Evolutionary conservation across 2,113 vertebrate species (phyloP).

Genomic region (Heteronetta atricapilla): DNA sequence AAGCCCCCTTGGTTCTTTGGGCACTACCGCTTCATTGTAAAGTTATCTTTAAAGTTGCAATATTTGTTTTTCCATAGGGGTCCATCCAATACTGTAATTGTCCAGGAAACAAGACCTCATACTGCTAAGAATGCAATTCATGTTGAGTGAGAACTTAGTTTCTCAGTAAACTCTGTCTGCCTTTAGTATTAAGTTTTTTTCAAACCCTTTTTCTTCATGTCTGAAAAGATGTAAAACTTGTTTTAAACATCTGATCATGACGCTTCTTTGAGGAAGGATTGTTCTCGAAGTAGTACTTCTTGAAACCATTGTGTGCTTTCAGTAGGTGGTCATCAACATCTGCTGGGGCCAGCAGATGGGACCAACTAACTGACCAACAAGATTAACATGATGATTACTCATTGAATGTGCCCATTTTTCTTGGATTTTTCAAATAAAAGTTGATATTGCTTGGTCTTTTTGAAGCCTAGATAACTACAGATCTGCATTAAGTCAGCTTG

Average conservation of each 20-base stretch:
- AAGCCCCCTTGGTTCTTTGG: not conserved
- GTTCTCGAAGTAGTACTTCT: not conserved
- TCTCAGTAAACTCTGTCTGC: not conserved
- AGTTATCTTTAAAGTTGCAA: not conserved
- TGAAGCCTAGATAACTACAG: not conserved
- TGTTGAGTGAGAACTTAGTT: not conserved
- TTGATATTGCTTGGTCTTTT: not conserved
- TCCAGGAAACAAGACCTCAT: not conserved
- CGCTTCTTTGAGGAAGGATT: not conserved
- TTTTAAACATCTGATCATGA: not conserved
- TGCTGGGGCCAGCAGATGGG: not conserved
- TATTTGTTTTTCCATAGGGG: not conserved
- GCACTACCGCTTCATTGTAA: not conserved
- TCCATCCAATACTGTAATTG: not conserved
- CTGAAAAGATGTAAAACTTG: not conserved
- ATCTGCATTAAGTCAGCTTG: not conserved
- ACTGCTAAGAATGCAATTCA: not conserved
- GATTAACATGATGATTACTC: not conserved
- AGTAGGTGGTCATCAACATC: not conserved
- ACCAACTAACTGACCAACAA: not conserved
- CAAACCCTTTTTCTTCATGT: not conserved
- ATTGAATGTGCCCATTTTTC: not conserved
- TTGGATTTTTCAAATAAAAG: not conserved
- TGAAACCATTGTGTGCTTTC: not conserved
- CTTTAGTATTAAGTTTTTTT: not conserved